Percentiles rank a stretch among this genome's conserved stretches.
Conservation (phyloP, 2,113 vertebrate species). For the Lagopus leucura region DNA sequence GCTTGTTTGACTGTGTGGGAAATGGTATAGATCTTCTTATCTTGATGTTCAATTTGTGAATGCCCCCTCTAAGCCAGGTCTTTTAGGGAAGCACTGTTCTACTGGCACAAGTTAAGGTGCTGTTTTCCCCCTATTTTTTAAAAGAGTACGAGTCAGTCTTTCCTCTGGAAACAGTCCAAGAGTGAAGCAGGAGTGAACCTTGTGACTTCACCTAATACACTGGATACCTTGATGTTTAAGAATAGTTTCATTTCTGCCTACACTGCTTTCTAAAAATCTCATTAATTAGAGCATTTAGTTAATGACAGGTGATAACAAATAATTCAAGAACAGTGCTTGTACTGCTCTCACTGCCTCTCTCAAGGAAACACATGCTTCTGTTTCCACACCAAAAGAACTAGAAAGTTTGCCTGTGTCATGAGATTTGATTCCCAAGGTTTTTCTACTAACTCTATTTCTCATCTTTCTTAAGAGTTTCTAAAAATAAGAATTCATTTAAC, state of each 20-base stretch:
- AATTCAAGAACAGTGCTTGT: neutral
- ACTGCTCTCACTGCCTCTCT: neutral
- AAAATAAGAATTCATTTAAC: neutral
- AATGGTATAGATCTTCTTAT: neutral
- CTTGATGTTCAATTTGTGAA: neutral
- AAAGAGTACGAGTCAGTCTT: neutral
- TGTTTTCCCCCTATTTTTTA: neutral
- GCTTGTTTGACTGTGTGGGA: neutral
- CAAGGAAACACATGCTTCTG: neutral
- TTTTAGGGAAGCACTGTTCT: neutral
- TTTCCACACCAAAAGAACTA: neutral
- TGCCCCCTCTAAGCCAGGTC: neutral
- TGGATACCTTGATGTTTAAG: neutral
- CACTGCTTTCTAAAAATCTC: neutral
- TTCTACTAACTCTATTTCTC: neutral
- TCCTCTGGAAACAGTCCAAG: neutral
- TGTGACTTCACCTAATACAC: neutral
- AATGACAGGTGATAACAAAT: neutral
- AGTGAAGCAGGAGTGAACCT: neutral
- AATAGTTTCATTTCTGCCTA: neutral
- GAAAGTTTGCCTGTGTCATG: neutral
- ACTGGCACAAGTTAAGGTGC: neutral
- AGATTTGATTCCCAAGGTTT: neutral
- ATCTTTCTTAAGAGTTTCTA: neutral
- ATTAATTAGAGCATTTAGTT: neutral